These are phyloP conservation scores for Regulus satrapa DNA, from an alignment of 2,113 vertebrate species.

Conservation along the genomic window DNA sequence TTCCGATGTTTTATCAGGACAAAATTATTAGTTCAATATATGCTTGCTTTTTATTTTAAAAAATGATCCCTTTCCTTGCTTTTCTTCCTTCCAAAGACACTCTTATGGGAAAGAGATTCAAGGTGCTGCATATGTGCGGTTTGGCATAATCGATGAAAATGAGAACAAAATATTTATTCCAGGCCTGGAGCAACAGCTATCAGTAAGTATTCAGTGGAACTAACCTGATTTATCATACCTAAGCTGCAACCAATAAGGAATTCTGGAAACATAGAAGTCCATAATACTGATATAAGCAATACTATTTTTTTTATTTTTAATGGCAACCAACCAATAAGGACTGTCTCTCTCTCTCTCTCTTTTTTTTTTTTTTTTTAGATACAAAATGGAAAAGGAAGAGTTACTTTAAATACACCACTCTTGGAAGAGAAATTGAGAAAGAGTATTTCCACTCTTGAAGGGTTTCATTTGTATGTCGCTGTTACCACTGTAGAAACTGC, in stretches of 20 bases:
- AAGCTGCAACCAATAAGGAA: neutral
- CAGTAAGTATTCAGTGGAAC: constrained; percentile 46
- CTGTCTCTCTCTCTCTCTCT: neutral
- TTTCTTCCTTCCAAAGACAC: constrained; percentile 54
- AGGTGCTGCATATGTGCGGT: constrained; percentile 67
- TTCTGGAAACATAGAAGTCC: neutral
- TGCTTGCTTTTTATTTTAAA: neutral
- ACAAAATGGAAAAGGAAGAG: constrained; percentile 43
- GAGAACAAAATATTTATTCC: constrained; percentile 56
- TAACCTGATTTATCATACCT: neutral
- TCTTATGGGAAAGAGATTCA: constrained; percentile 69
- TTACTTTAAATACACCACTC: constrained; percentile 23
- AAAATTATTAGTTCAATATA: neutral
- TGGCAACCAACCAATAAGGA: neutral
- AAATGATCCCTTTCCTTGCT: neutral
- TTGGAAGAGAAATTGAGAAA: constrained; percentile 41
- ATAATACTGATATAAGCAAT: neutral
- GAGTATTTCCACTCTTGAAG: constrained; percentile 38
- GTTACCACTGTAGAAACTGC: constrained; percentile 70
- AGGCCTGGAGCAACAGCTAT: constrained; percentile 65
- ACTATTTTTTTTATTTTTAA: neutral
- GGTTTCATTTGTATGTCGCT: constrained; percentile 56
- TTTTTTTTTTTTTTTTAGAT: constrained; percentile 31
- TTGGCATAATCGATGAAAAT: constrained; percentile 59
- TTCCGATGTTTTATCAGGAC: neutral